phyloP scores from a whole-genome alignment of 2,888 invertebrate species.

The Cyclophora punctaria region DNA sequence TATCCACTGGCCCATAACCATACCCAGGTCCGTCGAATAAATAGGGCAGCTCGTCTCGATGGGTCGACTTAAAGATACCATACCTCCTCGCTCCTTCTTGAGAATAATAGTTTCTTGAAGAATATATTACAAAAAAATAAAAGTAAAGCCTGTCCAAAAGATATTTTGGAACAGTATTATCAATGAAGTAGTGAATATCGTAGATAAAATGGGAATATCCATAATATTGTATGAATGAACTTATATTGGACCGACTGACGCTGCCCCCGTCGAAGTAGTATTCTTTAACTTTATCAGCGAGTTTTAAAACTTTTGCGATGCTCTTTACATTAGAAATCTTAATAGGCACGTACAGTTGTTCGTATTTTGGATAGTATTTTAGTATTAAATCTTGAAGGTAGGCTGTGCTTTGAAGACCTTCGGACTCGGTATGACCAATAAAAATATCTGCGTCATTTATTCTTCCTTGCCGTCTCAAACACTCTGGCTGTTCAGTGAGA shows the following conservation, averaged over 20 bases:
- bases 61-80: conserved; percentile 24
- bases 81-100: conserved; percentile 15
- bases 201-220: conserved; percentile 11
- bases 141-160: conserved; percentile 19
- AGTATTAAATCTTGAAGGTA: conserved; percentile 4
- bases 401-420: conserved; percentile 52
- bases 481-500: conserved; percentile 17
- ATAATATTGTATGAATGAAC: conserved; percentile 14
- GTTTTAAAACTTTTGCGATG: conserved; percentile 13
- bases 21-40: conserved; percentile 23
- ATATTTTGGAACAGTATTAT: conserved; percentile 8
- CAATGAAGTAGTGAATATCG: conserved; percentile 15
- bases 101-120: conserved; percentile 28
- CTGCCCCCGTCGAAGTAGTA: conserved; percentile 22
- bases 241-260: conserved; percentile 10
- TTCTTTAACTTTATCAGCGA: conserved; percentile 17
- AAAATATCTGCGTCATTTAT: conserved; percentile 73
- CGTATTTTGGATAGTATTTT: conserved; percentile 11
- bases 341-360: conserved; percentile 20
- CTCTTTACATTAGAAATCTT: conserved; percentile 18
- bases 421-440: conserved; percentile 78
- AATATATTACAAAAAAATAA: conserved; percentile 29
- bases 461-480: conserved; percentile 39
- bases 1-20: conserved; percentile 19
- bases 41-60: conserved; percentile 32